Base-by-base conservation (phyloP, 1,140 invertebrate genomes). In the Pomacea maculata region DNA sequence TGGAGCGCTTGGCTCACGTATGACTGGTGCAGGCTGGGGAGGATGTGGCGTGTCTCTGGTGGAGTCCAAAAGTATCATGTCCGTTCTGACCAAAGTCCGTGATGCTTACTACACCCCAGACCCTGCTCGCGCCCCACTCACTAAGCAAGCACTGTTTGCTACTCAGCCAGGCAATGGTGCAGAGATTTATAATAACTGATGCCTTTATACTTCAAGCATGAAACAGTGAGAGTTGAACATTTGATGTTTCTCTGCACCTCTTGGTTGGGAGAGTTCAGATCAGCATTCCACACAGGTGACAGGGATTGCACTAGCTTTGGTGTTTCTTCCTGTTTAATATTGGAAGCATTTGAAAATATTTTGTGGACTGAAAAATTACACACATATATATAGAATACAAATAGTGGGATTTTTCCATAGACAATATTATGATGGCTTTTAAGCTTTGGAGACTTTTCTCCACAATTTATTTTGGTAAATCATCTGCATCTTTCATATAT, bases 21-120 rank as follows among this genome's bases (percentile, higher is more conserved):
- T 99, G 61, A 99, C 98, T 11, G 98, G 98, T 63, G 92, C 92
- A 55, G 97, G 96, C 34, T 99, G 98, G 98, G 98, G 98, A 34
- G 98, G 98, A 5, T 99, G 97, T 91, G 94, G 96, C 80, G 97
- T 99, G 21, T 96, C 97, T 34, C 92, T 99, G 83, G 94, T 95
- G 80, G 93, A 94, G 1, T 92, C 93, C 73, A 93, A 94, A 54
- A 93, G 94, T 72, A 93, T 95, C 3, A 90, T 93, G 6, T 87
- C 93, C 72, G 97, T 97, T 88, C 93, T 98, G 4, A 90, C 94
- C 17, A 92, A 91, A 73, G 90, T 98, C 45, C 94, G 94, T 88
- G 92, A 94, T 81, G 92, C 95, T 68, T 97, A 95, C 89, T 89
- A 88, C 84, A 76, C 84, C 87, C 90, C 80, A 74, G 86, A 81